Evolutionary conservation across 2,888 invertebrate species (phyloP).

Genomic region (Troides oblongomaculatus): DNA sequence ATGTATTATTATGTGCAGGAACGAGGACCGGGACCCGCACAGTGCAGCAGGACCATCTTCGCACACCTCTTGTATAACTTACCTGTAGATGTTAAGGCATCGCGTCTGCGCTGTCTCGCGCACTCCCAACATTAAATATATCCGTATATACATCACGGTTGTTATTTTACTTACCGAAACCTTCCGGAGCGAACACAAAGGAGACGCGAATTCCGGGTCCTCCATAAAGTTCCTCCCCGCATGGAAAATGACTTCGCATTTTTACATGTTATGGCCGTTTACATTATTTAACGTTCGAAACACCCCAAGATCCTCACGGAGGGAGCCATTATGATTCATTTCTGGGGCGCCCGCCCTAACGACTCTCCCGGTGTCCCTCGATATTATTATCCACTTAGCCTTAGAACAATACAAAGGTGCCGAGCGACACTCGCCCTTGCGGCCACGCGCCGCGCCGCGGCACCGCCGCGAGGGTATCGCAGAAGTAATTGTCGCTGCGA

Average conservation of each 20-base stretch:
- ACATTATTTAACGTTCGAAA: constrained; percentile 25
- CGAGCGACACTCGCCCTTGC: constrained; percentile 9
- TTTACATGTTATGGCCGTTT: constrained; percentile 23
- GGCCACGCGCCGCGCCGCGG: not conserved
- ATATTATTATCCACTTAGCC: constrained; percentile 30
- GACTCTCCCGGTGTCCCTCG: constrained; percentile 32
- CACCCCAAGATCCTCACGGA: constrained; percentile 22
- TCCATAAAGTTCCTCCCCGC: constrained; percentile 8
- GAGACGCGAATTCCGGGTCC: not conserved
- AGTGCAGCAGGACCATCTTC: not conserved
- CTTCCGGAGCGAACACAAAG: not conserved
- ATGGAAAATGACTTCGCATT: constrained; percentile 21
- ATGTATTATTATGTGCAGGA: constrained; percentile 11
- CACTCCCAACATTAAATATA: no score
- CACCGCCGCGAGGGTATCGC: not conserved
- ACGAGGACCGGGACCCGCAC: not conserved
- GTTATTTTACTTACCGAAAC: no score
- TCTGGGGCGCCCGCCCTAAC: constrained; percentile 35
- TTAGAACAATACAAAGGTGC: constrained; percentile 10
- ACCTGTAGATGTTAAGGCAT: no score
- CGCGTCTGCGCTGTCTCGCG: no score
- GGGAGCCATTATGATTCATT: constrained; percentile 36
- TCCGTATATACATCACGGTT: no score
- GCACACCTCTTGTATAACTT: no score
- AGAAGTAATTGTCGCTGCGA: no score